A percentile compares a stretch with the other conserved stretches of the same genome.
Evolutionary conservation across 2,888 invertebrate genomes (phyloP).

Genomic region (Eristalinus aeneus): DNA sequence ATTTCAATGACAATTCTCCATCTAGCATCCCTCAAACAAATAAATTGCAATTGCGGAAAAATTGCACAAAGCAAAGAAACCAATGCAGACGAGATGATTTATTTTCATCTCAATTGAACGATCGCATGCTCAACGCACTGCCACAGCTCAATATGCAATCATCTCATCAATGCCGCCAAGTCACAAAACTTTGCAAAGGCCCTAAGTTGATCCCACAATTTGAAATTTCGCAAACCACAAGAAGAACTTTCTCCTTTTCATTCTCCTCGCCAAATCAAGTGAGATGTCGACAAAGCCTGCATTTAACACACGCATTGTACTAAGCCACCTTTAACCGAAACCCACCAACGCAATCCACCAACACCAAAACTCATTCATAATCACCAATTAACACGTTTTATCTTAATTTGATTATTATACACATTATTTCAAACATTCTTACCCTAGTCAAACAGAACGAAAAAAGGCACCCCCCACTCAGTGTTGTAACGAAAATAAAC

Average conservation of each 20-base stretch:
- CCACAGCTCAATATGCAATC: background rate
- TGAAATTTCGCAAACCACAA: background rate
- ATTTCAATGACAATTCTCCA: background rate
- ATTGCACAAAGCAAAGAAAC: background rate
- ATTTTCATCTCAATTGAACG: background rate
- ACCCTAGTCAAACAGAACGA: constrained; percentile 44
- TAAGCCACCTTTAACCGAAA: background rate
- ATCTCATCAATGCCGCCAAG: background rate
- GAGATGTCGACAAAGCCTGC: background rate
- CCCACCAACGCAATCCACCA: background rate
- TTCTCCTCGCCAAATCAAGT: background rate
- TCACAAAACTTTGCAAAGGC: background rate
- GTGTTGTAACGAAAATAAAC: constrained; percentile 56
- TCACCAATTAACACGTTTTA: constrained; percentile 53
- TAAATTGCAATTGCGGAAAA: background rate
- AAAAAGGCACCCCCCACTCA: background rate
- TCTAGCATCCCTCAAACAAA: too few relatives aligned
- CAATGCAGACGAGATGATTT: background rate
- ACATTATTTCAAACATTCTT: constrained; percentile 57
- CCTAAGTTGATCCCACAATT: background rate
- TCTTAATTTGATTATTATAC: constrained; percentile 38
- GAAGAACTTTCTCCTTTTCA: background rate
- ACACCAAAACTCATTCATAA: background rate
- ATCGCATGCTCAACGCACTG: background rate
- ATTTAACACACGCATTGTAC: background rate